Conservation (phyloP, 2,113 vertebrate species). For the Pholis gunnellus region DNA sequence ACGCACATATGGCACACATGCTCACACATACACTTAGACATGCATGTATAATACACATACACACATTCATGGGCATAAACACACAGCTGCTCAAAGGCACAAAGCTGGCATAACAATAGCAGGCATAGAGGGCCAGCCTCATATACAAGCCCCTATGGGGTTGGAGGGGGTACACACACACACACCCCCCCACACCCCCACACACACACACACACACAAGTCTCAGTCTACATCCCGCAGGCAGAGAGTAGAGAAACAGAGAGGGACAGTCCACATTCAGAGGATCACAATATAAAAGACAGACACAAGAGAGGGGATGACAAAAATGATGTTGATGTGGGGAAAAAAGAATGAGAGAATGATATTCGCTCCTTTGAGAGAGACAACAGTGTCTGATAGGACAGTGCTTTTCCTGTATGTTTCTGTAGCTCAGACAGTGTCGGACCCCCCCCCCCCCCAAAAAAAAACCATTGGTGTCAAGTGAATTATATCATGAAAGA, state of each 20-base stretch:
- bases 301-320: slow-evolving; percentile 61
- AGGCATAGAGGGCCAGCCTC: slow-evolving; percentile 66
- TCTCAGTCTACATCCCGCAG: slow-evolving; percentile 48
- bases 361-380: slow-evolving; percentile 40
- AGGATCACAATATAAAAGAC: slow-evolving; percentile 63
- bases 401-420: slow-evolving; percentile 31
- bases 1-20: slow-evolving; percentile 8
- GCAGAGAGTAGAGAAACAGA: slow-evolving; percentile 48
- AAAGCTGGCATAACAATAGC: slow-evolving; percentile 73
- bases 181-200: slow-evolving; percentile 19
- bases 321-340: slow-evolving; percentile 63
- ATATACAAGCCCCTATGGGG: slow-evolving; percentile 64
- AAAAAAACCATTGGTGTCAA: slow-evolving; percentile 48
- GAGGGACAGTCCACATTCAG: slow-evolving; percentile 49
- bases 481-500: slow-evolving; percentile 47
- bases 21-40: slow-evolving; percentile 24
- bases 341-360: slow-evolving; percentile 18
- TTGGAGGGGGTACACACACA: slow-evolving; percentile 41
- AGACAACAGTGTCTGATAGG: slow-evolving; percentile 31
- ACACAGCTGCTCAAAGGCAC: slow-evolving; percentile 69
- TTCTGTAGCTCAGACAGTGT: slow-evolving; percentile 49
- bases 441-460: background rate
- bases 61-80: slow-evolving; percentile 39
- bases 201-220: slow-evolving; percentile 37
- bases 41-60: slow-evolving; percentile 13